A percentile compares a stretch with the other conserved stretches of the same genome.
Evolutionary conservation across 2,113 vertebrate genomes (phyloP).

Genomic region (Lathamus discolor): DNA sequence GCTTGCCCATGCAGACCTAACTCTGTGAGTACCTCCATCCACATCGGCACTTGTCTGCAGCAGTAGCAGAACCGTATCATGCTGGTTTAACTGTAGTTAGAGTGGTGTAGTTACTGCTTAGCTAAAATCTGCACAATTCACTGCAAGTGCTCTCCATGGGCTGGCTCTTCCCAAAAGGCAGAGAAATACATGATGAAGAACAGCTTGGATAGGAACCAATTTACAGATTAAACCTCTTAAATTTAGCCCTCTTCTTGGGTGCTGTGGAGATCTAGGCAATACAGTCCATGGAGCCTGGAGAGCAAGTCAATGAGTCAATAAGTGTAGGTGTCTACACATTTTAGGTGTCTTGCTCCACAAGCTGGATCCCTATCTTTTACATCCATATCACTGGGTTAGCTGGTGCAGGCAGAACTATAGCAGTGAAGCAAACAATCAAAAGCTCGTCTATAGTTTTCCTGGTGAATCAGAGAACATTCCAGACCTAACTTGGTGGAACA

Average conservation of each 20-base stretch:
- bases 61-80: not conserved
- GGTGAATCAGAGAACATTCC: not conserved
- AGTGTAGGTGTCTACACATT: not conserved
- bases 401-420: not conserved
- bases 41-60: not conserved
- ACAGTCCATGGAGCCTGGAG: not conserved
- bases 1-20: not conserved
- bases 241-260: not conserved
- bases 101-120: not conserved
- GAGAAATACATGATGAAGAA: not conserved
- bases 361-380: not conserved
- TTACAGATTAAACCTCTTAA: not conserved
- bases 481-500: not conserved
- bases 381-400: accelerated
- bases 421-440: not conserved
- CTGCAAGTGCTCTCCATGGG: not conserved
- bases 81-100: not conserved
- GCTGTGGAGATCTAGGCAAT: not conserved
- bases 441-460: not conserved
- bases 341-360: not conserved
- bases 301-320: not conserved
- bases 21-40: not conserved
- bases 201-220: not conserved
- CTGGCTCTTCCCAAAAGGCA: not conserved
- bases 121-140: not conserved